Conservation (phyloP, 1,140 invertebrate genomes). For the Habropoda laboriosa region DNA sequence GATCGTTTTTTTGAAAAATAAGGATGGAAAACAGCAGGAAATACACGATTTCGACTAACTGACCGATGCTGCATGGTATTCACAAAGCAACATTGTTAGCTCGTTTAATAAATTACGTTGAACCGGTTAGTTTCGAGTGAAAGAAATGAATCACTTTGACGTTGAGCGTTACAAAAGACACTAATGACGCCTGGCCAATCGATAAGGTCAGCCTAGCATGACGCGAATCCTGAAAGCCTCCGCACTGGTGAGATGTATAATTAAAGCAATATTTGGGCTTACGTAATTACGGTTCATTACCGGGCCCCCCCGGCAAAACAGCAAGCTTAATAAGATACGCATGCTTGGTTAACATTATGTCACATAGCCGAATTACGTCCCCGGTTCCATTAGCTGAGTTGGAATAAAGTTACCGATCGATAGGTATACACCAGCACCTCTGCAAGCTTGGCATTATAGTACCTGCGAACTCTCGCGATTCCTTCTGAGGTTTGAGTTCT, state of each 20-base stretch:
- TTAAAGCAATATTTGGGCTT: conserved; percentile 76
- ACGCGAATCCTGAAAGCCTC: conserved; percentile 47
- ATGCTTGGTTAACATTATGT: conserved; percentile 70
- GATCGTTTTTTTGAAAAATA: not conserved
- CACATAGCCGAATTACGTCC: conserved; percentile 68
- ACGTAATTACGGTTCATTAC: conserved; percentile 75
- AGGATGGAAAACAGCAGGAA: not conserved
- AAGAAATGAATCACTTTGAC: conserved; percentile 39
- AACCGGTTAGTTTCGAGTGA: conserved; percentile 15
- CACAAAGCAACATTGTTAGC: not conserved
- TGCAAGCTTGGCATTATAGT: conserved; percentile 11
- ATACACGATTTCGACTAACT: not conserved
- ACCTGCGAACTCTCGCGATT: conserved; percentile 43
- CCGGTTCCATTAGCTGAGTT: conserved; percentile 72
- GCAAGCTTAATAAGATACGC: conserved; percentile 53
- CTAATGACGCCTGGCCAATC: conserved; percentile 52
- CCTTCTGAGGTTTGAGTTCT: conserved; percentile 15
- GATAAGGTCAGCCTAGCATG: conserved; percentile 53
- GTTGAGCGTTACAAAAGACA: conserved; percentile 51
- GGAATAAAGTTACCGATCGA: conserved; percentile 72
- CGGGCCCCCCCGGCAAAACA: conserved; percentile 58
- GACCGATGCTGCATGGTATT: not conserved
- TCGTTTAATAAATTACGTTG: conserved; percentile 55
- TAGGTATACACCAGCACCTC: conserved; percentile 34
- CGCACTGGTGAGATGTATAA: conserved; percentile 60